Evolutionary conservation across 2,888 invertebrate species (phyloP), one percentile per base, ranked within the genome.

Genomic region (Plebejus anna): DNA sequence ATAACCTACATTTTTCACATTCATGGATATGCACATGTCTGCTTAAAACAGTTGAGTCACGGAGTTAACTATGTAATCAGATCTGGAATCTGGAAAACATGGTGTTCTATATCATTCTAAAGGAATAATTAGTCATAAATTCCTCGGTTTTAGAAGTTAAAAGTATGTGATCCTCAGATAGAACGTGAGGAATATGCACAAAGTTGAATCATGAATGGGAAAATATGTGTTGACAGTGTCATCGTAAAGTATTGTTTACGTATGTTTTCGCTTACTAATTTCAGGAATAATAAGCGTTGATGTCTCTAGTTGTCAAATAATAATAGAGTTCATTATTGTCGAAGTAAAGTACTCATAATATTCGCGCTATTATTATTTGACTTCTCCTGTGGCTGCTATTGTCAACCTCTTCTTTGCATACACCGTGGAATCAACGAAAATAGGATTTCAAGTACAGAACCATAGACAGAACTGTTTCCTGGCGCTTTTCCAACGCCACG

Each of bases 371-470:
- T 55, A 55, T 4, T 16, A 16, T 16, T 55, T 55, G 16, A 55
- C 16, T 28, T 61, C 28, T 61, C 28, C 66, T 55, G 42, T 16
- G 70, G 66, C 75, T 66, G 61, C 22, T 38, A 59, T 32, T 76
- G 57, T 78, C 9, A 9, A 28, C 57, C 11, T 82, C 76, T 75
- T 82, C 82, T 83, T 83, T 85, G 84, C 80, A 79, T 77, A 79
- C 83, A 83, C 83, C 83, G 83, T 83, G 80, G 82, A 83, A 84
- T 84, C 84, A 83, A 88, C 89, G 87, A 85, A 89, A 89, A 89
- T 89, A 90, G 89, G 80, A 80, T 81, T 85, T 80, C 83, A 85
- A 73, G 55, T 32, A 73, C 51, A 81, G 82, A 82, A 83, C 83
- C 83, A 85, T 55, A 32, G 16, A 73, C 51, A 81, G 82, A 82